A percentile compares a stretch with the other conserved stretches of the same genome.
phyloP scores from a whole-genome alignment of 2,888 invertebrate species.

The Pachycephus smyrnensis region DNA sequence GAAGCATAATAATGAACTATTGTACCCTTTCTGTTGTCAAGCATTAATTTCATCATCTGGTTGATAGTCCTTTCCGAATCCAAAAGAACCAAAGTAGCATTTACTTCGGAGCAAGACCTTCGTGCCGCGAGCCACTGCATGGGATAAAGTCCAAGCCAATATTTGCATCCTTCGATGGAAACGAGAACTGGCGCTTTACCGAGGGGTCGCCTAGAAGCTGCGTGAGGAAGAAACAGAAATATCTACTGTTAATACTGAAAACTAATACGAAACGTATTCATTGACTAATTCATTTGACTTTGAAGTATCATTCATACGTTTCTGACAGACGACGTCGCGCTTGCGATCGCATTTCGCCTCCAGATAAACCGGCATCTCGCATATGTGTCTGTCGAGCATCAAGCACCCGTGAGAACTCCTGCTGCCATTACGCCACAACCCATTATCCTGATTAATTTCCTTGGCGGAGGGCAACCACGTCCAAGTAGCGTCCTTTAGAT shows the following conservation, averaged over 20 bases:
- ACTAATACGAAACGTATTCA: neutral
- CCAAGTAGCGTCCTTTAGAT: conserved; percentile 34
- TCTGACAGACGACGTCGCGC: conserved; percentile 41
- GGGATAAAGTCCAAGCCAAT: conserved; percentile 32
- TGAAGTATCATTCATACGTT: conserved; percentile 27
- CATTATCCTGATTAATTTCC: conserved; percentile 25
- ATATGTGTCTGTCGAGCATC: conserved; percentile 41
- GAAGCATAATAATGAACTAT: neutral
- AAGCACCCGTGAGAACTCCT: conserved; percentile 32
- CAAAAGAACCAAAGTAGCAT: conserved; percentile 33
- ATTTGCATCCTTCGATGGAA: conserved; percentile 27
- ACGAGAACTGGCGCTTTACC: conserved; percentile 22
- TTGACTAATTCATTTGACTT: neutral
- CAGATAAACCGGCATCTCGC: conserved; percentile 34
- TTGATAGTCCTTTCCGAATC: conserved; percentile 33
- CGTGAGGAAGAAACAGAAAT: neutral
- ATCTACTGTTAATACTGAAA: neutral
- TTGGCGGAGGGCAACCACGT: conserved; percentile 39
- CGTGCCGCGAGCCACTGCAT: conserved; percentile 31
- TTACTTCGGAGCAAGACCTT: conserved; percentile 27
- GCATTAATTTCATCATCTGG: conserved; percentile 35
- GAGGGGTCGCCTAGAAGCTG: conserved; percentile 24
- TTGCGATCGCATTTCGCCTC: conserved; percentile 35
- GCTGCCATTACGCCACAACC: conserved; percentile 29
- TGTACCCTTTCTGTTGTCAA: conserved; percentile 33